Base-by-base conservation (phyloP, 2,888 invertebrate species). In the Trachelus tabidus region DNA sequence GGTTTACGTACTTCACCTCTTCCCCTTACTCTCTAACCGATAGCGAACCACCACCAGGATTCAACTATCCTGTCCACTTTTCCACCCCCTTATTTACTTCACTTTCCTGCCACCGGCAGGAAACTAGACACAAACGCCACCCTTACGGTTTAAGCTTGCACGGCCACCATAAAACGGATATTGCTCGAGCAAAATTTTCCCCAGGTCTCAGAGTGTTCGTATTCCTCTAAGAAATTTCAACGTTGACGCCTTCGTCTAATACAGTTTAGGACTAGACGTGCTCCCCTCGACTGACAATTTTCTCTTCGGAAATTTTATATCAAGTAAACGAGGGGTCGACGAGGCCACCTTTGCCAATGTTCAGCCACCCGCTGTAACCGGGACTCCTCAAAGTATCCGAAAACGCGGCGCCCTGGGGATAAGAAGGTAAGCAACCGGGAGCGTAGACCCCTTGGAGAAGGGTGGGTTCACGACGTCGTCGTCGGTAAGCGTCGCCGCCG, bases 91-190 rank as follows among this genome's bases (percentile, higher is more conserved):
- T 34, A 1, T 23, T 34, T 71, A 31, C 35, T 71, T 74, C 34
- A 23, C 35, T 35, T 30, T 30, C 4, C 34, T 35, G 4, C n/a
- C 37, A 11, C 74, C 74, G 9, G 9, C 56, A 56, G 56, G 56
- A 23, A 56, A 23, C 56, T 23, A 56, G 56, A 30, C 34, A 30
- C 75, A n/a, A 34, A 56, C 68, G 30, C 15, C 30, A 83, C 85
- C 86, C 56, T 88, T 87, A 84, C 85, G 84, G 85, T 88, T 89
- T 89, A 87, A 89, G 86, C 86, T 86, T 75, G 79, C 83, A 79
- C 79, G 79, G 75, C 82, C 76, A 81, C 85, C 87, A 85, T 89
- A 89, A 89, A 89, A 88, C 86, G 86, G 84, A 89, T 89, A 89
- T 87, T 87, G 87, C 87, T 77, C 83, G 79, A 79, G 81, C 85